These are phyloP conservation scores for Pogonophryne albipinna DNA, from an alignment of 2,797 vertebrate species.

Conservation along the genomic window DNA sequence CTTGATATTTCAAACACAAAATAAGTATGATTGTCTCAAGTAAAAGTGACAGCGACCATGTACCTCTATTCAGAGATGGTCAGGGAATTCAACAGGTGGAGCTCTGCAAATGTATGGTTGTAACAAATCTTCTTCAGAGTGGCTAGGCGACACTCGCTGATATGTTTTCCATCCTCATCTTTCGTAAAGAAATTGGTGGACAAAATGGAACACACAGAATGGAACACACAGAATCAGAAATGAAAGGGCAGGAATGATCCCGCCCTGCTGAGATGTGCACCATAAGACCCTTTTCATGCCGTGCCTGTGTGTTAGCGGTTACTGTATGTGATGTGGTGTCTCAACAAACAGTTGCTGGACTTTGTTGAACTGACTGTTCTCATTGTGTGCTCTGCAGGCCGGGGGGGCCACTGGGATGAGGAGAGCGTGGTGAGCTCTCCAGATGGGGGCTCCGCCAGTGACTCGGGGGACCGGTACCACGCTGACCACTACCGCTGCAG, in stretches of 20 bases:
- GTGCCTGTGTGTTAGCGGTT: neutral
- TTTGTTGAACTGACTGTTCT: slow-evolving; percentile 6
- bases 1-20: too few relatives aligned
- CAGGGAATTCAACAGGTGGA: neutral
- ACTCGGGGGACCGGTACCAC: slow-evolving; percentile 92
- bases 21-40: too few relatives aligned
- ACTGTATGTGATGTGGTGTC: neutral
- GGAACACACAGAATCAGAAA: neutral
- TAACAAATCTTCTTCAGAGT: neutral
- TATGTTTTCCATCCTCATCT: too few relatives aligned
- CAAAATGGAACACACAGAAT: neutral
- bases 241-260: neutral
- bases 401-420: slow-evolving; percentile 94
- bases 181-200: too few relatives aligned
- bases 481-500: slow-evolving; percentile 89
- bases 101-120: neutral
- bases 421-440: slow-evolving; percentile 95
- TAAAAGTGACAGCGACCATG: neutral
- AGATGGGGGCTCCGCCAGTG: slow-evolving; percentile 95
- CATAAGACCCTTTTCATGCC: neutral
- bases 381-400: slow-evolving; percentile 79
- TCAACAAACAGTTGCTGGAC: neutral
- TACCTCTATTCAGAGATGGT: neutral
- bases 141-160: too few relatives aligned
- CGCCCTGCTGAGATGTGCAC: neutral